Evolutionary conservation across 92 coral and sea anemone genomes (phyloP).

Genomic region (Bergia sp.): DNA sequence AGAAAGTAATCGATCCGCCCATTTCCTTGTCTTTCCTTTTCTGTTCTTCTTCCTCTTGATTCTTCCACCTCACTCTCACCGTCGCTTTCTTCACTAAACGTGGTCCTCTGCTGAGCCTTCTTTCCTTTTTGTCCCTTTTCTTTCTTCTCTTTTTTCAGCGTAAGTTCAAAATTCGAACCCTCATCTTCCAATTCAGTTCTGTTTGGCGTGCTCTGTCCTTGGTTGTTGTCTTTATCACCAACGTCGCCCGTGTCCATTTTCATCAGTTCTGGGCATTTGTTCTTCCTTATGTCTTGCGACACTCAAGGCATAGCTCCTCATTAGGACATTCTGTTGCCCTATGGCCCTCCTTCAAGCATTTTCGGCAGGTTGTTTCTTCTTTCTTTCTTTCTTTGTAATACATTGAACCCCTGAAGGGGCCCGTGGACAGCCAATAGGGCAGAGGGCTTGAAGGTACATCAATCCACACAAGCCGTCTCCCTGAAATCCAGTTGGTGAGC

Average conservation of each 20-base stretch:
- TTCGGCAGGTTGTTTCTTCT: neutral
- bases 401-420: neutral
- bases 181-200: neutral
- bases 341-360: neutral
- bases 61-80: neutral
- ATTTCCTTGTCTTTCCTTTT: neutral
- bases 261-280: neutral
- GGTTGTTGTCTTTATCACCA: neutral
- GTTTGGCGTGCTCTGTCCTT: neutral
- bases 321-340: neutral
- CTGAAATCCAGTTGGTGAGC: neutral
- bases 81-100: neutral
- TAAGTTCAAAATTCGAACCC: neutral
- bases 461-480: neutral
- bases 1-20: neutral
- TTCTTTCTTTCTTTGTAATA: neutral
- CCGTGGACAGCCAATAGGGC: neutral
- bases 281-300: neutral
- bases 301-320: neutral
- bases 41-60: neutral
- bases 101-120: neutral
- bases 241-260: neutral
- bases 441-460: neutral
- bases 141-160: neutral
- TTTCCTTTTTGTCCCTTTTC: neutral